Base-by-base conservation (phyloP, 2,113 vertebrate genomes). In the Poicephalus meyeri region DNA sequence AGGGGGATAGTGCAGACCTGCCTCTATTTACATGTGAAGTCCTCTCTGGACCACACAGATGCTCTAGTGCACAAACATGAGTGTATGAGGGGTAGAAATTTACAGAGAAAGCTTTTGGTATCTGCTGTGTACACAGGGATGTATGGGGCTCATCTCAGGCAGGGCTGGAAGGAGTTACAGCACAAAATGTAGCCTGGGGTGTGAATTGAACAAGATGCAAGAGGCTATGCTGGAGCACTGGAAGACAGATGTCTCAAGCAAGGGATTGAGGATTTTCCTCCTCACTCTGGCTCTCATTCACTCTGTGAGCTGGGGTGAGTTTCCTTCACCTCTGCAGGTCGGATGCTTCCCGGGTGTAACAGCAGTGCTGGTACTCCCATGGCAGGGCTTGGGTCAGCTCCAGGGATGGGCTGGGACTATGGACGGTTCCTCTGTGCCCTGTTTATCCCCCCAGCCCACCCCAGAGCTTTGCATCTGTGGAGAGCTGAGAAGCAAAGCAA, bases 91-190 rank as follows among this genome's bases (percentile, higher is more conserved):
- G 33, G 16, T 5, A 7, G 14, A 47, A 60, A 66, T 6, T 10
- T 47, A 18, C 25, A 39, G 24, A 49, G 21, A 0, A 8, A 47
- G 41, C 23, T 77, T 35, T 65, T 66, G 29, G 58, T 26, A 1
- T 1, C 29, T 65, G 33, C 66, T 61, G 1, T 0, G 0, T 42
- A 42, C 14, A 7, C 13, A 20, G 4, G 25, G 5, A 33, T 1
- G 2, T 6, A 14, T 20, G 0, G 9, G 47, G 47, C 52, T 76
- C 23, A 5, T 21, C 71, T 69, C 56, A 47, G 66, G 8, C 26
- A 44, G 37, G 28, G 16, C 28, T 63, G 41, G 19, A n/a, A 63
- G 64, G 42, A 63, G n/a, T 21, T 73, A 39, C 10, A 72, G 66
- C 41, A 33, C 41, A 65, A 72, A 72, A 73, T 10, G 31, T 16